phyloP scores from a whole-genome alignment of 2,797 vertebrate genomes.

The Silurus lanzhouensis region DNA sequence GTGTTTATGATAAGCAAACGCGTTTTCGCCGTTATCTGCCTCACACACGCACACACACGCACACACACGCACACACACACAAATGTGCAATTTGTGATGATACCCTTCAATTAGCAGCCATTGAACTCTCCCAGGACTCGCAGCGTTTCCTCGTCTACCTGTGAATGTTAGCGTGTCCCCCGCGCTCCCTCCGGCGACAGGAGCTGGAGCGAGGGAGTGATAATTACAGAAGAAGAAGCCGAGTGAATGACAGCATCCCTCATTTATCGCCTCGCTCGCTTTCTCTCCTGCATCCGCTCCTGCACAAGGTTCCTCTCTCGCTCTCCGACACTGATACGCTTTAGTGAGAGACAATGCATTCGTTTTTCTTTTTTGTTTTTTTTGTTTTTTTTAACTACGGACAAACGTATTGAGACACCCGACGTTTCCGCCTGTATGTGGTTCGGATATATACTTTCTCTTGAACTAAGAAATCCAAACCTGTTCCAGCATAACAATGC shows the following conservation, averaged over 20 bases:
- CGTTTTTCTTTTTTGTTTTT: no score
- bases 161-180: neutral
- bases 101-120: conserved; percentile 14
- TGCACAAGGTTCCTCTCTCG: neutral
- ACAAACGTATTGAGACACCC: no score
- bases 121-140: neutral
- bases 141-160: neutral
- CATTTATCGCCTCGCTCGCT: neutral
- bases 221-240: conserved; percentile 17
- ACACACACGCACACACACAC: neutral
- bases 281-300: neutral
- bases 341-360: neutral
- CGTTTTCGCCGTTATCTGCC: neutral
- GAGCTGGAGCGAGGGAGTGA: conserved; percentile 10
- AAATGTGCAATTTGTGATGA: neutral
- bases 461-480: no score
- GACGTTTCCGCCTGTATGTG: no score
- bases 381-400: no score
- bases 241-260: conserved; percentile 3
- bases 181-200: neutral
- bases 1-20: neutral
- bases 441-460: no score
- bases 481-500: no score
- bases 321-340: neutral
- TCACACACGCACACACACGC: neutral